phyloP scores from a whole-genome alignment of 2,113 vertebrate genomes.

The Anseranas semipalmata region DNA sequence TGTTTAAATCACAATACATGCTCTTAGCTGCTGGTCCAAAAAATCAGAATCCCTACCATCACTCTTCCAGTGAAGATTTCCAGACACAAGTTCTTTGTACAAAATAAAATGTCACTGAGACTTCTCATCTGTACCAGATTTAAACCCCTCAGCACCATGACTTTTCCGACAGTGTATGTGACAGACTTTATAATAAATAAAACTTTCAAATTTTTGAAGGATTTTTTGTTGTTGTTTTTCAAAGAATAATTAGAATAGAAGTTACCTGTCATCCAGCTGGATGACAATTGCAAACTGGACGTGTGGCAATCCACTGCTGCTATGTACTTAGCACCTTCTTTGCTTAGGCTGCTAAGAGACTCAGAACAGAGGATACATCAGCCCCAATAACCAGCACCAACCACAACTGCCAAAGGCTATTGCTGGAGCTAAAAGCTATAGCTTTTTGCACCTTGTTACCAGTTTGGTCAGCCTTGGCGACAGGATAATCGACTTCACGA shows the following conservation, averaged over 20 bases:
- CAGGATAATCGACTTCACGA: neutral
- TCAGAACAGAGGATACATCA: neutral
- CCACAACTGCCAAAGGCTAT: neutral
- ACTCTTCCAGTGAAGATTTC: neutral
- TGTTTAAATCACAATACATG: neutral
- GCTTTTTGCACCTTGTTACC: neutral
- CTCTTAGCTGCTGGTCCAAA: neutral
- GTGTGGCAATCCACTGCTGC: neutral
- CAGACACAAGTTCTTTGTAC: neutral
- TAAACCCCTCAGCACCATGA: neutral
- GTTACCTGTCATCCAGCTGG: neutral
- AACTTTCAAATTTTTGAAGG: neutral
- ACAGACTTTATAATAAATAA: neutral
- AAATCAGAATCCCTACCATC: neutral
- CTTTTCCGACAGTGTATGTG: neutral
- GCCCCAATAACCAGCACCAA: neutral
- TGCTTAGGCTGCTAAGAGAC: neutral
- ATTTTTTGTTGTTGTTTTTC: neutral
- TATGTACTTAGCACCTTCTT: neutral
- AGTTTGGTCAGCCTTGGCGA: neutral
- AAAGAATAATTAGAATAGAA: neutral
- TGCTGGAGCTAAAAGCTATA: too few species aligned
- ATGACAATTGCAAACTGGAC: neutral
- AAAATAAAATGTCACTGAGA: slow-evolving; percentile 30
- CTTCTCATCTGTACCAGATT: neutral